These are phyloP conservation scores for Maniola jurtina DNA, from an alignment of 1,140 invertebrate species.

Conservation along the genomic window DNA sequence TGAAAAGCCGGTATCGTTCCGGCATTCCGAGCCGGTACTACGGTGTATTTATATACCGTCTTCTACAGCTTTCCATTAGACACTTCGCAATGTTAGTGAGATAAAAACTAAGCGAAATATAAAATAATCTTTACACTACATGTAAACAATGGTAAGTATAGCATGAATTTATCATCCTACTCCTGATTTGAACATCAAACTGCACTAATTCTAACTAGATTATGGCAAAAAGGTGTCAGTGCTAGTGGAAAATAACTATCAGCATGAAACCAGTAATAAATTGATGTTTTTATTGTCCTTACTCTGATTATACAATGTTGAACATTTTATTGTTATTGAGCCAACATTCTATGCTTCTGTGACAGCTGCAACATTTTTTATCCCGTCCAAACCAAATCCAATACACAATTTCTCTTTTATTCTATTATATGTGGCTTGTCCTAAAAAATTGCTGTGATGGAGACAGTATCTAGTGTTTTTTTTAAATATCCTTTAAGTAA, in stretches of 20 bases:
- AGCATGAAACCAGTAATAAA: neutral
- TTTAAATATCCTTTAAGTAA: too few species aligned
- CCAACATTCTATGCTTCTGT: neutral
- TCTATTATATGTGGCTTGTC: too few species aligned
- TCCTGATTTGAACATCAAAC: neutral
- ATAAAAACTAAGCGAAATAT: too few species aligned
- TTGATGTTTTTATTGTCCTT: neutral
- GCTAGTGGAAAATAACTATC: neutral
- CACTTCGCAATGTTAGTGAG: too few species aligned
- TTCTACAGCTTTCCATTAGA: neutral
- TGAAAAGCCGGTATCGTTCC: constrained; percentile 11
- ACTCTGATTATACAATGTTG: neutral
- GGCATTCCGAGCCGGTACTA: neutral
- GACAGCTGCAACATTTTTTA: neutral
- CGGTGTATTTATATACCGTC: neutral
- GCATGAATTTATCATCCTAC: neutral
- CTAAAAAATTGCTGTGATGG: too few species aligned
- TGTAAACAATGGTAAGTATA: neutral
- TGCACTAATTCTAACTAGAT: neutral
- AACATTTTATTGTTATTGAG: neutral
- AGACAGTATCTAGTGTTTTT: too few species aligned
- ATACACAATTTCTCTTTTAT: neutral
- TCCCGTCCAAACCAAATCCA: neutral
- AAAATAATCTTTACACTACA: too few species aligned
- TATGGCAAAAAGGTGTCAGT: neutral